Evolutionary conservation across 2,113 vertebrate species (phyloP), one percentile per base, ranked within the genome.

Genomic region (Isichthys henryi): DNA sequence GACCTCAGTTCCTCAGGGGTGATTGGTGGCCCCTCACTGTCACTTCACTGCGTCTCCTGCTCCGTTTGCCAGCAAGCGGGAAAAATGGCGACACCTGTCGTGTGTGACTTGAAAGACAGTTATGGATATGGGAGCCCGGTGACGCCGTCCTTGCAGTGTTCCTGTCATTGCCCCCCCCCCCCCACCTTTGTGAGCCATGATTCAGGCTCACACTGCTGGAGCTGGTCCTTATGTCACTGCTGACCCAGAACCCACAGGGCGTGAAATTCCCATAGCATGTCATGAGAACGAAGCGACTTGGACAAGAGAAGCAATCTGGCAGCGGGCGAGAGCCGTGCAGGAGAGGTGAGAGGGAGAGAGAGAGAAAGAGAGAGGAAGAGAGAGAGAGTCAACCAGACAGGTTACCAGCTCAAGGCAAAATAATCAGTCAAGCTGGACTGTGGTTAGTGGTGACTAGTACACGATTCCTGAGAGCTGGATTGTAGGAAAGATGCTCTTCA

Each of bases 181-280:
- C 91, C 88, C 91, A 88, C 90, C 89, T 74, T 58, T 4, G 62
- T 87, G 89, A 86, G 88, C 84, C 50, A 88, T 77, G 91, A 92
- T 89, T 89, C 90, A 88, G 91, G 88, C 62, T 27, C 70, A 53
- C n/a, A 52, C 85, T 50, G 90, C 52, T 86, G 9, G 89, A 85
- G 83, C 88, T 66, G 89, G 89, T 88, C 88, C 82, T 35, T 92
- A 90, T 83, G 85, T 91, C 91, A 91, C 66, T n/a, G 49, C 90
- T 90, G 74, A 89, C 88, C 88, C 82, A 56, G 88, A 92, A 92
- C 70, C 90, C 88, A 91, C 77, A 49, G 80, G 46, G 49, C 77
- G 82, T 90, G 50, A 89, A 90, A 88, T 83, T 86, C 88, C 88
- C 46, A 49, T 39, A 39, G 19, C 15, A 3, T 62, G 85, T 3